Evolutionary conservation across 2,888 invertebrate genomes (phyloP).

Genomic region (Dasypolia templi): DNA sequence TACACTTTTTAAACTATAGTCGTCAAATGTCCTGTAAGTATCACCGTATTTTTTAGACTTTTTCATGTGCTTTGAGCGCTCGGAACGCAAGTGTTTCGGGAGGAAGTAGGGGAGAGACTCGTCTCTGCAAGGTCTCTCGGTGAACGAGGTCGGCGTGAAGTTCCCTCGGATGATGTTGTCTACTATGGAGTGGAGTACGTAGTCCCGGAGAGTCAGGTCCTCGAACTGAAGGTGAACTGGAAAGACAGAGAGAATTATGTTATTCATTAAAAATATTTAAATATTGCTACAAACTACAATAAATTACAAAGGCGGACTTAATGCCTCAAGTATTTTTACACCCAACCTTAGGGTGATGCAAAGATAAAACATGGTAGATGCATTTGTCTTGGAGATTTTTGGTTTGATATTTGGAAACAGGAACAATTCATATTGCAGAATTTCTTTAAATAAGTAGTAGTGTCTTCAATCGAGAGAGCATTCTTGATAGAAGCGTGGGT

Average conservation of each 20-base stretch:
- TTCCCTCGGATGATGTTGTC: slow-evolving; percentile 83
- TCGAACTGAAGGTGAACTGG: slow-evolving; percentile 85
- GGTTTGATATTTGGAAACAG: not conserved
- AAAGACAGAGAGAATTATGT: slow-evolving; percentile 69
- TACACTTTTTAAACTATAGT: slow-evolving; percentile 72
- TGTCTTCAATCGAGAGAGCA: too few relatives aligned
- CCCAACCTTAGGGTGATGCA: too few relatives aligned
- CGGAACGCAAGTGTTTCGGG: slow-evolving; percentile 77
- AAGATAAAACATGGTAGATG: too few relatives aligned
- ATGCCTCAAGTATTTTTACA: too few relatives aligned
- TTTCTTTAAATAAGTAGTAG: not conserved
- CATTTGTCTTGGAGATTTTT: too few relatives aligned
- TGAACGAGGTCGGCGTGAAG: slow-evolving; percentile 84
- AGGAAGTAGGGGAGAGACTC: slow-evolving; percentile 82
- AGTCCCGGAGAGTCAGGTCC: slow-evolving; percentile 80
- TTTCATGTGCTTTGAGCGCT: slow-evolving; percentile 77
- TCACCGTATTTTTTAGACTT: slow-evolving; percentile 68
- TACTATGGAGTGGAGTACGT: slow-evolving; percentile 83
- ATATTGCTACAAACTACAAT: too few relatives aligned
- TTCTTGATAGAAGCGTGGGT: not conserved
- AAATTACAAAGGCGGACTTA: too few relatives aligned
- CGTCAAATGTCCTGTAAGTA: slow-evolving; percentile 64
- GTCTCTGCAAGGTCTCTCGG: slow-evolving; percentile 82
- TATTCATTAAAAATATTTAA: slow-evolving; percentile 17
- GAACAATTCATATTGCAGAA: not conserved